Conservation (phyloP, 2,113 vertebrate species). For the Lepus europaeus region DNA sequence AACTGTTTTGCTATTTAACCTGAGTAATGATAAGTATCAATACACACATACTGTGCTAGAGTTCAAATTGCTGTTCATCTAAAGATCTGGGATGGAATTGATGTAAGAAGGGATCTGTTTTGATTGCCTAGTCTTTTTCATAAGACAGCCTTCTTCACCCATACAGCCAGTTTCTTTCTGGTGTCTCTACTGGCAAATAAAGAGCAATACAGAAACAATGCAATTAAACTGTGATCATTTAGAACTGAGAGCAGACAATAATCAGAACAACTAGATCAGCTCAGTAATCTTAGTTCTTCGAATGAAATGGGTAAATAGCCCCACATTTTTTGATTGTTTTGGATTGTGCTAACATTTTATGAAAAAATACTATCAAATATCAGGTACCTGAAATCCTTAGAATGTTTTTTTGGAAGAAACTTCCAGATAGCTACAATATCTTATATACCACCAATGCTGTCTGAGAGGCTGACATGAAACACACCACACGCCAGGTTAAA, state of each 20-base stretch:
- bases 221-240: neutral
- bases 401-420: neutral
- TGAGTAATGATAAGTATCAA: neutral
- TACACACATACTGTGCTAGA: neutral
- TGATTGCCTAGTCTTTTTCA: conserved; percentile 2
- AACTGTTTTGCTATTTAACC: neutral
- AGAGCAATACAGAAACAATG: neutral
- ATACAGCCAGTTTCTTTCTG: neutral
- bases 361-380: neutral
- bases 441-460: neutral
- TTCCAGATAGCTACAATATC: neutral
- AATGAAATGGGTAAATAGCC: neutral
- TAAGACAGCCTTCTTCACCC: neutral
- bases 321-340: conserved; percentile 19
- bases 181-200: neutral
- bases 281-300: neutral
- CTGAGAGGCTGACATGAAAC: too few relatives aligned
- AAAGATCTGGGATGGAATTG: neutral
- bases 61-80: neutral
- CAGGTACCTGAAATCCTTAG: neutral
- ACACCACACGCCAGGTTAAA: too few relatives aligned
- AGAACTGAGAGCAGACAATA: neutral
- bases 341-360: neutral
- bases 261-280: neutral
- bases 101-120: neutral